These are phyloP conservation scores for Zele albiditarsus DNA, from an alignment of 2,888 invertebrate species.

Conservation along the genomic window DNA sequence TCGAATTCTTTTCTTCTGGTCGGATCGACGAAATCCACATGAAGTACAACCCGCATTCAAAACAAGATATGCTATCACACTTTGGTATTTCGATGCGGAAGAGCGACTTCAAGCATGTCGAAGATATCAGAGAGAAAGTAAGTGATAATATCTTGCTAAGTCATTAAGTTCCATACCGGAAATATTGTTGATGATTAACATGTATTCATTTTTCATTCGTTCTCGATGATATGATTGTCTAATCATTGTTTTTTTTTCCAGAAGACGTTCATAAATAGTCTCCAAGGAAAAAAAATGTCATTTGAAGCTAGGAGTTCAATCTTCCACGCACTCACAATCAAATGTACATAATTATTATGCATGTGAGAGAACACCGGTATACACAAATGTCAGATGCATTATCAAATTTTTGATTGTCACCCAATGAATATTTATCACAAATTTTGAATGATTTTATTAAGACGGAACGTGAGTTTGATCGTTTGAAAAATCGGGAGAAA, in stretches of 20 bases:
- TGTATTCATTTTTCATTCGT: not conserved
- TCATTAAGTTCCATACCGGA: not conserved
- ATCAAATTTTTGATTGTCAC: not conserved
- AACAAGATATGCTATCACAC: conserved; percentile 92
- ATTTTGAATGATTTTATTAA: not conserved
- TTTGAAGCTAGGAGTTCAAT: conserved; percentile 16
- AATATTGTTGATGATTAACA: not conserved
- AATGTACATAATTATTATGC: conserved; percentile 58
- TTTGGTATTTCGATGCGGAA: conserved; percentile 92
- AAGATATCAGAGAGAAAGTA: conserved; percentile 76
- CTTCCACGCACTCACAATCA: conserved; percentile 29
- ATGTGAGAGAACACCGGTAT: conserved; percentile 58
- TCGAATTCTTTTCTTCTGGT: conserved; percentile 97
- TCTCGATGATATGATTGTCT: not conserved
- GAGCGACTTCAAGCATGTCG: conserved; percentile 85
- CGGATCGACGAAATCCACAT: conserved; percentile 95
- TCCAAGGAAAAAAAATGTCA: conserved; percentile 9
- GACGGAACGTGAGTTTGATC: not conserved
- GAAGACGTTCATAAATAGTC: conserved; percentile 55
- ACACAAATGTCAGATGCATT: conserved; percentile 53
- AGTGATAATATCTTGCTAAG: conserved; percentile 50
- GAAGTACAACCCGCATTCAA: conserved; percentile 95
- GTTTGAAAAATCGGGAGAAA: conserved; percentile 2
- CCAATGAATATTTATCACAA: not conserved
- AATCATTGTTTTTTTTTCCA: conserved; percentile 48